Conservation (phyloP, 2,888 invertebrate species). For the Nysson spinosus region DNA sequence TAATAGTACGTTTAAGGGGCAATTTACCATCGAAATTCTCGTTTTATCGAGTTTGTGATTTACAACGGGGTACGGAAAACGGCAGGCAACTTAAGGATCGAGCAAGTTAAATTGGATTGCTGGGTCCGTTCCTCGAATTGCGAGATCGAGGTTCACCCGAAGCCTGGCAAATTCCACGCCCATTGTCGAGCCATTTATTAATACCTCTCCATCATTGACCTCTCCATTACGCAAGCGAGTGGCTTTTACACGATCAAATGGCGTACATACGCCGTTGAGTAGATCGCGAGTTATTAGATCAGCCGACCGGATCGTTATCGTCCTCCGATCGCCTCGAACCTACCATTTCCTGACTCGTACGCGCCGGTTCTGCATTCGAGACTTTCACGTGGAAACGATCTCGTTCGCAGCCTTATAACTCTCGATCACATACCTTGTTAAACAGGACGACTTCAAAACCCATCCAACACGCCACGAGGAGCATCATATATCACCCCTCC, state of each 20-base stretch:
- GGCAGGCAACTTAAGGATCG: no score
- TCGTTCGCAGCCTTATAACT: conserved; percentile 59
- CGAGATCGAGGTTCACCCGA: conserved; percentile 30
- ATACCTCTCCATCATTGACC: conserved; percentile 58
- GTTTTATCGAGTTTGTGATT: no score
- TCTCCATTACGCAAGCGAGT: conserved; percentile 55
- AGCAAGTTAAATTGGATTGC: conserved; percentile 15
- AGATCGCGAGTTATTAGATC: conserved; percentile 54
- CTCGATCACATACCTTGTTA: conserved; percentile 58
- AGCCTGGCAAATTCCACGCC: conserved; percentile 53
- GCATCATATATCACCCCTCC: conserved; percentile 45
- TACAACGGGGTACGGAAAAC: no score
- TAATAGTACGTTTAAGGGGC: no score
- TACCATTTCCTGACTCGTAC: conserved; percentile 47
- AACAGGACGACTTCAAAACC: conserved; percentile 49
- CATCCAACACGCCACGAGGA: conserved; percentile 27
- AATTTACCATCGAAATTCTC: no score
- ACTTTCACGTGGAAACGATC: conserved; percentile 59
- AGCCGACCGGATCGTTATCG: conserved; percentile 48
- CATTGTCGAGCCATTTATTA: conserved; percentile 59
- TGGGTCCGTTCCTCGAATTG: conserved; percentile 23
- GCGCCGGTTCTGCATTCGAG: conserved; percentile 23
- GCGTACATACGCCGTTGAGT: conserved; percentile 13
- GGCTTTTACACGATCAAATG: conserved; percentile 22
- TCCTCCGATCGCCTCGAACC: conserved; percentile 43